phyloP scores from a whole-genome alignment of 2,113 vertebrate species.

The Caracal caracal region DNA sequence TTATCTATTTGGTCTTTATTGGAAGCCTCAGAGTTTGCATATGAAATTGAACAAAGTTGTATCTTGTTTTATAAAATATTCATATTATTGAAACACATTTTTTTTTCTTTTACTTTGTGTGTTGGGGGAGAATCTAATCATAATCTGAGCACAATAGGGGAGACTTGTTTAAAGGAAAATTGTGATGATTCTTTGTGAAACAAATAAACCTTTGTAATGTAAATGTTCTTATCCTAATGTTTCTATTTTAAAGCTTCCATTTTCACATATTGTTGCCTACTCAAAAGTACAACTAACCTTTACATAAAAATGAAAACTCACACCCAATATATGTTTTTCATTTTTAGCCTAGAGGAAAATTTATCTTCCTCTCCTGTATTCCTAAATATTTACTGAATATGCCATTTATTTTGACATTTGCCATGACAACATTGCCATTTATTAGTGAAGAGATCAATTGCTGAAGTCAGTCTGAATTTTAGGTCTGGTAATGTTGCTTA shows the following conservation, averaged over 20 bases:
- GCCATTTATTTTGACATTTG: constrained; percentile 27
- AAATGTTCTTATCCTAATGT: constrained; percentile 52
- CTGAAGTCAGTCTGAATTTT: neutral
- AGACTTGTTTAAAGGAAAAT: constrained; percentile 56
- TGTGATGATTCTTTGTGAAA: constrained; percentile 60
- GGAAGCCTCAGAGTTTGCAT: constrained; percentile 6
- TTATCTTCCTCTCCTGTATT: neutral
- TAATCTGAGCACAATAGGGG: constrained; percentile 18
- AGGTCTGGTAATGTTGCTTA: neutral
- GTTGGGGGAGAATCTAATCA: neutral
- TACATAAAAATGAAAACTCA: constrained; percentile 61
- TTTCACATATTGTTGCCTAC: constrained; percentile 56
- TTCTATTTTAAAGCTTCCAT: constrained; percentile 45
- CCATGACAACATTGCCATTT: neutral
- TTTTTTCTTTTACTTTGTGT: neutral
- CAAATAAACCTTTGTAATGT: constrained; percentile 65
- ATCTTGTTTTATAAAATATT: neutral
- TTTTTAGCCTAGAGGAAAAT: neutral
- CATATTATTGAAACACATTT: constrained; percentile 20
- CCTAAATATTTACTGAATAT: neutral
- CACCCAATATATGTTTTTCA: neutral
- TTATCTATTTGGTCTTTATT: constrained; percentile 36
- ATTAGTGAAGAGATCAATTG: neutral
- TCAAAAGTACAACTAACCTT: constrained; percentile 52
- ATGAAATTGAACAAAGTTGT: neutral